phyloP scores from a whole-genome alignment of 1,140 invertebrate genomes.

The Zaprionus capensis region DNA sequence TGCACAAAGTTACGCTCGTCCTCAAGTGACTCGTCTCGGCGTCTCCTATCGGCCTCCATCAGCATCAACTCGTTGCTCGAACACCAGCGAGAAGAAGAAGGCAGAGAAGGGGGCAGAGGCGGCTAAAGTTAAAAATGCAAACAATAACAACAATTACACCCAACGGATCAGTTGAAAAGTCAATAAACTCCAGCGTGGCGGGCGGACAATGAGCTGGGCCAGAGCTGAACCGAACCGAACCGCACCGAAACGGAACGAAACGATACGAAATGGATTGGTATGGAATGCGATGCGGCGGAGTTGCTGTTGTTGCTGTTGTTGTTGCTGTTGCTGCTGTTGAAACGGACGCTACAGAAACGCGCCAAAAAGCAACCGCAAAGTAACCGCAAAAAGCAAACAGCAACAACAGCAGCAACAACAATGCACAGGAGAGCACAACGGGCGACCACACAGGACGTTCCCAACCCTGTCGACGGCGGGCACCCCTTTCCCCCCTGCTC shows the following conservation, averaged over 20 bases:
- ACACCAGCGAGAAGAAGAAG: too few relatives aligned
- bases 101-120: background rate
- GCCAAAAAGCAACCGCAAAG: slow-evolving; percentile 71
- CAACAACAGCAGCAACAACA: slow-evolving; percentile 39
- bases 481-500: slow-evolving; percentile 10
- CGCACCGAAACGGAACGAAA: slow-evolving; percentile 14
- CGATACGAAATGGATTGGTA: slow-evolving; percentile 10
- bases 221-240: slow-evolving; percentile 18
- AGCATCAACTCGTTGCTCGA: slow-evolving; percentile 5
- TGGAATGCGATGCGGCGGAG: slow-evolving; percentile 19
- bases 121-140: slow-evolving; percentile 61
- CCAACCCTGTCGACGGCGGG: slow-evolving; percentile 11
- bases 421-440: slow-evolving; percentile 31
- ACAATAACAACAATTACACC: slow-evolving; percentile 79
- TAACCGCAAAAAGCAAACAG: slow-evolving; percentile 74
- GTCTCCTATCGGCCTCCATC: slow-evolving; percentile 22
- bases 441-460: slow-evolving; percentile 35
- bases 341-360: slow-evolving; percentile 44
- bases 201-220: slow-evolving; percentile 15
- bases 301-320: background rate
- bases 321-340: slow-evolving; percentile 7
- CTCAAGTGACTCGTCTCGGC: slow-evolving; percentile 7
- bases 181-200: slow-evolving; percentile 57
- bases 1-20: slow-evolving; percentile 2
- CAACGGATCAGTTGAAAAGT: slow-evolving; percentile 82